Percentiles rank a stretch among this genome's conserved stretches.
Conservation (phyloP, 2,797 vertebrate species). For the Xiphophorus birchmanni region DNA sequence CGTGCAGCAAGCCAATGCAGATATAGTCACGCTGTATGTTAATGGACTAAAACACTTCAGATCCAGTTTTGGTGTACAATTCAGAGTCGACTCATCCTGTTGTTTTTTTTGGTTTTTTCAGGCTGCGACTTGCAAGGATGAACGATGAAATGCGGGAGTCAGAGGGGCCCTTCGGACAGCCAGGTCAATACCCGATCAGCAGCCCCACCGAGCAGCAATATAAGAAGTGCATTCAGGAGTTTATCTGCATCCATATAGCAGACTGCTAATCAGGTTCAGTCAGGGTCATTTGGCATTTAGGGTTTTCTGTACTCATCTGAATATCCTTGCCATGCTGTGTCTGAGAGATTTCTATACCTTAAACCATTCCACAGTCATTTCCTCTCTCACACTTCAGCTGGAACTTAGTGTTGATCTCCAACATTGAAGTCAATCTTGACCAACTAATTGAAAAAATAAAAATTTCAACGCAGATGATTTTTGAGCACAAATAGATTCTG, state of each 20-base stretch:
- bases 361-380: conserved; percentile 20
- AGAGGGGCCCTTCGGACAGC: conserved; percentile 90
- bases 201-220: conserved; percentile 98
- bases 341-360: background rate
- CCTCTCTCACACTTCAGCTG: conserved; percentile 52
- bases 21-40: conserved; percentile 95
- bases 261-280: conserved; percentile 82
- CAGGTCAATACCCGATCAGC: conserved; percentile 90
- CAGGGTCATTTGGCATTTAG: conserved; percentile 16
- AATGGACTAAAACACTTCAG: background rate
- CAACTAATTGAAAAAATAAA: background rate
- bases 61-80: background rate
- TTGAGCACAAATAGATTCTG: background rate
- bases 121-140: conserved; percentile 95
- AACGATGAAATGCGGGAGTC: conserved; percentile 98
- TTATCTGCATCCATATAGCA: conserved; percentile 95
- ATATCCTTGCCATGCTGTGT: conserved; percentile 21
- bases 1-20: conserved; percentile 93
- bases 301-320: conserved; percentile 24
- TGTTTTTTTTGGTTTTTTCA: conserved; percentile 45
- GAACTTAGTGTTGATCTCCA: conserved; percentile 8
- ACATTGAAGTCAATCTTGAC: background rate
- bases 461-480: background rate
- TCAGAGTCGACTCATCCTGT: background rate
- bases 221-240: conserved; percentile 97